Evolutionary conservation across 2,113 vertebrate genomes (phyloP), one percentile per base, ranked within the genome.

Genomic region (Salvelinus alpinus): DNA sequence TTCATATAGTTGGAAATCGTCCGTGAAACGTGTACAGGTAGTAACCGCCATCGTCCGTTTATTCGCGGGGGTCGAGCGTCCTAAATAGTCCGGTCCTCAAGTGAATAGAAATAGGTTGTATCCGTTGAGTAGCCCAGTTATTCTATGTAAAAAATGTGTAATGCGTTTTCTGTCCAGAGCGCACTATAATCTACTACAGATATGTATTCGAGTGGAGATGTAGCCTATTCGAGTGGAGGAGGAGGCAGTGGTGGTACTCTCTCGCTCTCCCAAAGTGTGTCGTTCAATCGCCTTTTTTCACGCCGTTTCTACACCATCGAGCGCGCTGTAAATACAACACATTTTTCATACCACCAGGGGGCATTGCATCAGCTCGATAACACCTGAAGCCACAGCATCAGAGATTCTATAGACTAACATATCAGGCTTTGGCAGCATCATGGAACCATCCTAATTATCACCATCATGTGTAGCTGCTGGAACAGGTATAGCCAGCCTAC

Each of bases 1-100:
- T 93, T 97, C 96, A 89, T 96, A 97, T 67, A 97, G 95, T 94
- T 97, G 96, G 86, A 93, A 97, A 86, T 97, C 96, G 87, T 97
- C 96, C 48, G 95, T 97, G 81, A 97, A 97, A 79, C 96, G 95
- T 75, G 96, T 97, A 81, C 96, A 97, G 86, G 95, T 96, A 78
- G 95, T 95, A 68, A 94, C 92, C 87, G 96, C 95, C 96, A 96
- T 96, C 90, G 91, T 92, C 93, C 88, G 87, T 82, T 76, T 68
- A 74, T 68, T 80, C 24, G 65, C 51, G 38, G 66, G 64, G 66
- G 31, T 68, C 31, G 27, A 38, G 66, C 47, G 73, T 80, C 78
- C 77, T 51, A 77, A 48, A 44, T 66, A 34, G 72, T 59, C 76
- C 76, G 74, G 73, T 77, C 71, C 77, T 54, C 51, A 18, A 54